phyloP scores from a whole-genome alignment of 2,113 vertebrate species.

The Macquaria ambigua region DNA sequence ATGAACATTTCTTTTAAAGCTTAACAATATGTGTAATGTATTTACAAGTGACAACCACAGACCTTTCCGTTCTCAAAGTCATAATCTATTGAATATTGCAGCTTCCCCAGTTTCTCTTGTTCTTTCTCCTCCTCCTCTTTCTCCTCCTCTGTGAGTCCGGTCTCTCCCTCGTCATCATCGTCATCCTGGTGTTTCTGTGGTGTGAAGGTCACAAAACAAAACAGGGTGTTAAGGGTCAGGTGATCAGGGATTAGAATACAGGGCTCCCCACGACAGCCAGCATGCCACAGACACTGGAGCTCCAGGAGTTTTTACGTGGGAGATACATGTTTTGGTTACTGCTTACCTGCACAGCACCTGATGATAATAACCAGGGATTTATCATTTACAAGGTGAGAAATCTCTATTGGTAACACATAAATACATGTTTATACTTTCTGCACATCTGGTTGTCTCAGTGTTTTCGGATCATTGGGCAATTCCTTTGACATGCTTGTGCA shows the following conservation, averaged over 20 bases:
- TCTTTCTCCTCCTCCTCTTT: constrained; percentile 97
- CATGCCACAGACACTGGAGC: constrained; percentile 84
- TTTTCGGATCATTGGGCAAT: constrained; percentile 50
- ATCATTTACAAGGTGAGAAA: constrained; percentile 43
- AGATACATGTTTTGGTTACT: constrained; percentile 61
- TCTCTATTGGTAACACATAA: constrained; percentile 59
- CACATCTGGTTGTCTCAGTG: constrained; percentile 16
- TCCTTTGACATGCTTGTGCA: constrained; percentile 76
- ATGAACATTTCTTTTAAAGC: too few species aligned
- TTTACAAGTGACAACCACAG: constrained; percentile 27
- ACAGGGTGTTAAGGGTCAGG: constrained; percentile 9
- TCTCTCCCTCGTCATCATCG: constrained; percentile 94
- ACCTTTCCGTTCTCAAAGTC: constrained; percentile 98
- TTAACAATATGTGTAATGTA: neutral
- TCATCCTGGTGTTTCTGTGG: constrained; percentile 90
- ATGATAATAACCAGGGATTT: constrained; percentile 56
- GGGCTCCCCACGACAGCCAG: constrained; percentile 73
- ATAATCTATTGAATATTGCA: constrained; percentile 97
- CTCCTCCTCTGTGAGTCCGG: constrained; percentile 93
- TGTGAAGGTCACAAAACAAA: constrained; percentile 36
- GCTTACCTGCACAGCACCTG: constrained; percentile 69
- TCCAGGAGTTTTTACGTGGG: constrained; percentile 63
- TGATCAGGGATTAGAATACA: neutral
- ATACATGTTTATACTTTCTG: constrained; percentile 1
- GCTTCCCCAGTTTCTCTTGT: constrained; percentile 95